Conservation (phyloP, 2,797 vertebrate genomes). For the Enteromius paludinosus region DNA sequence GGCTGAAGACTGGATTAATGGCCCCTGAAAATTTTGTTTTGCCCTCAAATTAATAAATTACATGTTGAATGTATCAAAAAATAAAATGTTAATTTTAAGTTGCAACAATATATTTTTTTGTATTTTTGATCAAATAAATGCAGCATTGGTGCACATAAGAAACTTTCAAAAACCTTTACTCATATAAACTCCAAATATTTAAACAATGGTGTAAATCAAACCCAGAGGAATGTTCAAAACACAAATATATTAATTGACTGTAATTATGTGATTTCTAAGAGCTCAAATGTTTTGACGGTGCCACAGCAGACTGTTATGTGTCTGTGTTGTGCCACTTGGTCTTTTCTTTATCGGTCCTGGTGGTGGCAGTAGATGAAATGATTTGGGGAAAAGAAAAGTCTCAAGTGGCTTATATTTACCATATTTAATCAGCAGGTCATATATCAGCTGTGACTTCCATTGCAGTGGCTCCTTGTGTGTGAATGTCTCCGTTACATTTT, state of each 20-base stretch:
- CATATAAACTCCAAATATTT: background rate
- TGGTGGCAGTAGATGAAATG: constrained; percentile 67
- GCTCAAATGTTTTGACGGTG: background rate
- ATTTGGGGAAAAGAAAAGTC: constrained; percentile 26
- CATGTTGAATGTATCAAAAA: background rate
- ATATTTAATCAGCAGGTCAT: constrained; percentile 13
- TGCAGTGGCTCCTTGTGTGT: background rate
- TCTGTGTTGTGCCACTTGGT: constrained; percentile 49
- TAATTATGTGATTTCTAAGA: background rate
- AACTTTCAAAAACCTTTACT: background rate
- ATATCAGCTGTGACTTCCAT: constrained; percentile 16
- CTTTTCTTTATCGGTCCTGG: constrained; percentile 58
- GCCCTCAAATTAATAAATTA: background rate
- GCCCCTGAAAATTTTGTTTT: background rate
- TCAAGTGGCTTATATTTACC: constrained; percentile 1
- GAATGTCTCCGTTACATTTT: constrained; percentile 13
- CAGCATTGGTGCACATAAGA: background rate
- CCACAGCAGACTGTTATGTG: constrained; percentile 7
- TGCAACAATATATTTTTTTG: background rate
- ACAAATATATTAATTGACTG: background rate
- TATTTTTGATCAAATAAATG: background rate
- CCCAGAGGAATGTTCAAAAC: background rate
- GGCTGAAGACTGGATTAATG: background rate
- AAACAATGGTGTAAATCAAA: background rate
- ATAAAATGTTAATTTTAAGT: background rate